These are phyloP conservation scores for Exocentrus adspersus DNA, from an alignment of 2,888 invertebrate genomes.

Conservation along the genomic window DNA sequence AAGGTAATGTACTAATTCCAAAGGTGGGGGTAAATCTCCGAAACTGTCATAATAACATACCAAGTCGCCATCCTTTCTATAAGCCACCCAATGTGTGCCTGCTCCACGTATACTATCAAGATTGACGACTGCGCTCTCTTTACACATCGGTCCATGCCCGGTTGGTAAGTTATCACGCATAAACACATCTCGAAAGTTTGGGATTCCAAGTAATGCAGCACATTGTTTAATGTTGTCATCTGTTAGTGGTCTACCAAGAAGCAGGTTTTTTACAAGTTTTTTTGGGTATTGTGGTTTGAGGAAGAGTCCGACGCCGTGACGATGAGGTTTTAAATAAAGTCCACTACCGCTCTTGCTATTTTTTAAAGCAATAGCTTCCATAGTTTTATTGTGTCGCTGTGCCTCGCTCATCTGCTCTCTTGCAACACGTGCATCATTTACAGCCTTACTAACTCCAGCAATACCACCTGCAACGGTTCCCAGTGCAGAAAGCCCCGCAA, in stretches of 20 bases:
- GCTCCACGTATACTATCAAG: slow-evolving; percentile 22
- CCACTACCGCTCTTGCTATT: slow-evolving; percentile 32
- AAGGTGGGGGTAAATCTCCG: slow-evolving; percentile 35
- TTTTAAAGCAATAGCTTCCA: slow-evolving; percentile 58
- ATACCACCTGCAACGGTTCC: slow-evolving; percentile 56
- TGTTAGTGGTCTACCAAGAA: neutral
- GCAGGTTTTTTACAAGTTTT: neutral
- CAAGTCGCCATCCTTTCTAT: slow-evolving; percentile 23
- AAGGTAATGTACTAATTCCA: no score
- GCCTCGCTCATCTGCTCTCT: slow-evolving; percentile 52
- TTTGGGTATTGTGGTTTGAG: neutral
- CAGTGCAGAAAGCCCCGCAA: slow-evolving; percentile 55
- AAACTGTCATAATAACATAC: slow-evolving; percentile 37
- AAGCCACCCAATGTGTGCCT: slow-evolving; percentile 33
- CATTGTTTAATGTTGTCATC: neutral
- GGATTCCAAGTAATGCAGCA: slow-evolving; percentile 28
- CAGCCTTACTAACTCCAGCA: slow-evolving; percentile 54
- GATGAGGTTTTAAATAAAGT: slow-evolving; percentile 44
- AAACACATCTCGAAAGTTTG: slow-evolving; percentile 40
- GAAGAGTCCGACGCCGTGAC: neutral
- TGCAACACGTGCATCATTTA: slow-evolving; percentile 53
- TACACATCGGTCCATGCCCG: neutral
- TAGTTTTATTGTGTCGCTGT: slow-evolving; percentile 55
- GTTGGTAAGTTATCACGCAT: slow-evolving; percentile 40
- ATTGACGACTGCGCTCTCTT: slow-evolving; percentile 27